Evolutionary conservation across 1,140 invertebrate genomes (phyloP).

Genomic region (Atta cephalotes): DNA sequence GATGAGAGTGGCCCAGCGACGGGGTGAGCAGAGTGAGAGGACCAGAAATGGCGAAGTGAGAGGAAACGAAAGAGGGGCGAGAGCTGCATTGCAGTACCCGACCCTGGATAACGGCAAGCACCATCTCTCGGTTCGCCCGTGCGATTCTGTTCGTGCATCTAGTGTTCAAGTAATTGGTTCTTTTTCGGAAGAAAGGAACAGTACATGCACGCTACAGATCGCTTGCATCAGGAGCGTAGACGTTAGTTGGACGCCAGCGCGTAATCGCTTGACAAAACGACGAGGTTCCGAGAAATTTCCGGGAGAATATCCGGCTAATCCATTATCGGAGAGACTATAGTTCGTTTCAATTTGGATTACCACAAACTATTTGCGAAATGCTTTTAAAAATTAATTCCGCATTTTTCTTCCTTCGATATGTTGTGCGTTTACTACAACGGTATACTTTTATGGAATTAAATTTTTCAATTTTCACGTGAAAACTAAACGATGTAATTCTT

Average conservation of each 20-base stretch:
- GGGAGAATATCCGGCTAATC: conserved; percentile 33
- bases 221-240: conserved; percentile 8
- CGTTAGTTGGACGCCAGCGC: neutral
- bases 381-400: neutral
- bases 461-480: neutral
- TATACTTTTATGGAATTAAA: neutral
- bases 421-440: neutral
- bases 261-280: conserved; percentile 24
- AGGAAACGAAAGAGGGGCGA: conserved; percentile 64
- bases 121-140: conserved; percentile 65
- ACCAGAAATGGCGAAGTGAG: conserved; percentile 42
- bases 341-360: conserved; percentile 28
- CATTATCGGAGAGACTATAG: conserved; percentile 5
- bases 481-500: neutral
- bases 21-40: conserved; percentile 26
- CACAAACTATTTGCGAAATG: neutral
- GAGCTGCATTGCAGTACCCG: conserved; percentile 76
- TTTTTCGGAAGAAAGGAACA: conserved; percentile 50
- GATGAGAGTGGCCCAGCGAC: neutral
- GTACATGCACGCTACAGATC: neutral
- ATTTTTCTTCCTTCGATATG: neutral
- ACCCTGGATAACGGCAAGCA: conserved; percentile 70
- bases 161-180: conserved; percentile 62
- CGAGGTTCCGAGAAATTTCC: conserved; percentile 34
- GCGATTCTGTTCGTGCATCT: conserved; percentile 62